Evolutionary conservation across 2,797 vertebrate genomes (phyloP).

Genomic region (Argya squamiceps): DNA sequence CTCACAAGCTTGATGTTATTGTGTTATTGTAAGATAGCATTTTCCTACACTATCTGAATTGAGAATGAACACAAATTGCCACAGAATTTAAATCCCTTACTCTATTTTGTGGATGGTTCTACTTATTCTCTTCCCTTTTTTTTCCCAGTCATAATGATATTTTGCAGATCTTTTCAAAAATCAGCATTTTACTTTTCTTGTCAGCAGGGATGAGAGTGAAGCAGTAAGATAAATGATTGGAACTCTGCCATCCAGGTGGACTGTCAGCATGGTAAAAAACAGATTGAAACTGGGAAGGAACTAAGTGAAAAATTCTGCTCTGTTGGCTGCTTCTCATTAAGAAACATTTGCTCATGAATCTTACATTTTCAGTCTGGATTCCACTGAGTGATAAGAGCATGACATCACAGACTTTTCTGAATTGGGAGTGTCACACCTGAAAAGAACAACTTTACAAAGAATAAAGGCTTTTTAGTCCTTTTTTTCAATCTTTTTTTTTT

Average conservation of each 20-base stretch:
- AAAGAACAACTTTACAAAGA: background rate
- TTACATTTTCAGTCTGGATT: background rate
- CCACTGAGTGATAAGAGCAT: background rate
- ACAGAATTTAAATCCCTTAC: background rate
- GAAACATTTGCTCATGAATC: background rate
- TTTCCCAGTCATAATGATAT: background rate
- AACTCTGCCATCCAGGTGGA: slow-evolving; percentile 32
- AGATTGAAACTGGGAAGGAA: background rate
- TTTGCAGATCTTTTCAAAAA: slow-evolving; percentile 58
- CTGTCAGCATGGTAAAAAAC: background rate
- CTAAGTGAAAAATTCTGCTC: slow-evolving; percentile 31
- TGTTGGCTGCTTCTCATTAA: slow-evolving; percentile 4
- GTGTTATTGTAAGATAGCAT: background rate
- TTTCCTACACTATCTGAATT: background rate
- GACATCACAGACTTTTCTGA: background rate
- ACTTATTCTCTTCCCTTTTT: background rate
- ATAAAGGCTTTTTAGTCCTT: background rate
- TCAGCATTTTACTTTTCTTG: slow-evolving; percentile 52
- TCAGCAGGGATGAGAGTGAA: background rate
- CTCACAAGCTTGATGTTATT: background rate
- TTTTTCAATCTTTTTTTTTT: background rate
- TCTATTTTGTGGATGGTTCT: background rate
- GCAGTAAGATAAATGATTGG: background rate
- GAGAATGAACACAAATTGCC: background rate
- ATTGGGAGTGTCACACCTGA: background rate